A percentile compares a stretch with the other conserved stretches of the same genome.
Evolutionary conservation across 2,888 invertebrate species (phyloP).

Genomic region (Ochropleura leucogaster): DNA sequence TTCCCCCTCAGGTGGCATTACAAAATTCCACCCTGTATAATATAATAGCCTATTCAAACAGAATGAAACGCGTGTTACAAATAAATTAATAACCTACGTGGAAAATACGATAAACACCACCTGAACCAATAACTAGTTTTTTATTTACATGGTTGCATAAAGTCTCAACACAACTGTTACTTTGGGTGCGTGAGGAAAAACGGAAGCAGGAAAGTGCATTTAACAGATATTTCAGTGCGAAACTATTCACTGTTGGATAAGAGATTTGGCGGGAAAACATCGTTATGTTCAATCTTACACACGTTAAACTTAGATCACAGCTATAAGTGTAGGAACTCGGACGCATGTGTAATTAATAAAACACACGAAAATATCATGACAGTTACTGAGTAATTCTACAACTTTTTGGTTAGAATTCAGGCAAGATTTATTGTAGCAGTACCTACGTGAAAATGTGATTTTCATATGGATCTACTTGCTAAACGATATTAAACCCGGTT

Average conservation of each 20-base stretch:
- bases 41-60: neutral
- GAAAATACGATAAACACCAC: slow-evolving; percentile 45
- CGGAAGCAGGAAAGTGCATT: slow-evolving; percentile 81
- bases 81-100: slow-evolving; percentile 41
- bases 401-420: neutral
- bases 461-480: neutral
- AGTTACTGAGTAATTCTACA: slow-evolving; percentile 11
- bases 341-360: slow-evolving; percentile 21
- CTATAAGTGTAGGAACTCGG: slow-evolving; percentile 15
- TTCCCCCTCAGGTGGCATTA: no score
- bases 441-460: slow-evolving; percentile 2
- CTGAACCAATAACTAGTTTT: slow-evolving; percentile 71
- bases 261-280: slow-evolving; percentile 52
- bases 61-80: slow-evolving; percentile 18
- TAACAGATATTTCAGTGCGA: slow-evolving; percentile 50
- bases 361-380: slow-evolving; percentile 12
- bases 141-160: slow-evolving; percentile 79
- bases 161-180: slow-evolving; percentile 61
- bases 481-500: no score
- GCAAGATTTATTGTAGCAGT: slow-evolving; percentile 15
- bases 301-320: slow-evolving; percentile 16
- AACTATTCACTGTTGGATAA: slow-evolving; percentile 69
- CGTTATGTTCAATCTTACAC: slow-evolving; percentile 33
- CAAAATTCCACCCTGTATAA: no score
- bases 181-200: slow-evolving; percentile 75